Evolutionary conservation across 92 coral and sea anemone genomes (phyloP).

Genomic region (Diadumene lineata): DNA sequence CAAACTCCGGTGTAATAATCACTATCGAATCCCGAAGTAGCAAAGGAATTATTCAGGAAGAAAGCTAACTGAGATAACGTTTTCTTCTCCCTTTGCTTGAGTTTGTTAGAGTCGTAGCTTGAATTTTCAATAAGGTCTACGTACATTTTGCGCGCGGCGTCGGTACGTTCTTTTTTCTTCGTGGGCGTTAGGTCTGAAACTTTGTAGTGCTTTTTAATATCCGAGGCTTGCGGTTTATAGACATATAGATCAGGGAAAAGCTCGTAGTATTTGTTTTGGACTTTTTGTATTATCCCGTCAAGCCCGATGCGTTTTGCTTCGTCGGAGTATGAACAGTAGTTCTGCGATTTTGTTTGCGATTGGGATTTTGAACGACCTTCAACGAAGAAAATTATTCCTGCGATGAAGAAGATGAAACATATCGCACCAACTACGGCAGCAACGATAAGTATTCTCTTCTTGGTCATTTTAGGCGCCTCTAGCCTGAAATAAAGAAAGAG

Average conservation of each 20-base stretch:
- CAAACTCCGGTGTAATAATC: conserved; percentile 60
- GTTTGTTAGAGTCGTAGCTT: conserved; percentile 16
- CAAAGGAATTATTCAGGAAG: conserved; percentile 41
- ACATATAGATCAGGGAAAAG: conserved; percentile 55
- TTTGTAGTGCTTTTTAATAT: conserved; percentile 36
- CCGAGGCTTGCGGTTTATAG: conserved; percentile 9
- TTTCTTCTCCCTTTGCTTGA: conserved; percentile 52
- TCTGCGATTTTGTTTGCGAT: not conserved
- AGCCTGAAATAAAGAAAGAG: conserved; percentile 18
- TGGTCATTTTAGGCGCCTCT: conserved; percentile 30
- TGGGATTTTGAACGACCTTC: not conserved
- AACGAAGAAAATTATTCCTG: conserved; percentile 56
- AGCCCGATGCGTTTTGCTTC: conserved; percentile 69
- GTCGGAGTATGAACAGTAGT: conserved; percentile 50
- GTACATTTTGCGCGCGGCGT: conserved; percentile 30
- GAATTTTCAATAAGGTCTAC: conserved; percentile 24
- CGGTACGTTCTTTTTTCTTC: conserved; percentile 48
- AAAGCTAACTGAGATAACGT: conserved; percentile 46
- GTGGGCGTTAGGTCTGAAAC: conserved; percentile 48
- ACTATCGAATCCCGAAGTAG: conserved; percentile 38
- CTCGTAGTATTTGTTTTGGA: conserved; percentile 49
- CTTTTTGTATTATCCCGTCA: conserved; percentile 46
- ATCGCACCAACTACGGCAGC: conserved; percentile 15
- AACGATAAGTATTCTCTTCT: conserved; percentile 10
- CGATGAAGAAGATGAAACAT: conserved; percentile 43